Evolutionary conservation across 1,140 invertebrate genomes (phyloP).

Genomic region (Lineus longissimus): DNA sequence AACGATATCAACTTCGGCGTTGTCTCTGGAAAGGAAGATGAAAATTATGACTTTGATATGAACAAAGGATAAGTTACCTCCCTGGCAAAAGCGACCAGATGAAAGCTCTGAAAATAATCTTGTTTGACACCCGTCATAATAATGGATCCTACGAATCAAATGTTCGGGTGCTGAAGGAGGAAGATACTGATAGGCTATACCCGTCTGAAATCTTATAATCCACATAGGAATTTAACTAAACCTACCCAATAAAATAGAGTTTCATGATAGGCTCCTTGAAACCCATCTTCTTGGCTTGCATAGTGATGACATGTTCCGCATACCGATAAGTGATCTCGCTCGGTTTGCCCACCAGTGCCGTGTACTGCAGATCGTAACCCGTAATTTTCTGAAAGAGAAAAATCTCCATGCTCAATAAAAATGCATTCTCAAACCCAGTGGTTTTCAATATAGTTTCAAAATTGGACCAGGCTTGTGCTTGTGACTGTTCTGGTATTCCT

Average conservation of each 20-base stretch:
- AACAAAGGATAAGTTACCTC: too few species aligned
- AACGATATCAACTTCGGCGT: constrained; percentile 68
- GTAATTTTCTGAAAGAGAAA: constrained; percentile 48
- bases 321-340: constrained; percentile 53
- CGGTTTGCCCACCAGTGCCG: constrained; percentile 51
- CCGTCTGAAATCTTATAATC: constrained; percentile 10
- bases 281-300: constrained; percentile 43
- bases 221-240: not conserved
- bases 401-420: not conserved
- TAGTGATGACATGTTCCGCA: constrained; percentile 47
- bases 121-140: too few species aligned
- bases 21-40: constrained; percentile 59
- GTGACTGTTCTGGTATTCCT: too few species aligned
- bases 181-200: too few species aligned
- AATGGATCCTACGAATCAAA: too few species aligned
- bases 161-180: too few species aligned
- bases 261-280: constrained; percentile 36
- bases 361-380: constrained; percentile 47
- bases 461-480: too few species aligned
- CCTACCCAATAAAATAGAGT: constrained; percentile 53
- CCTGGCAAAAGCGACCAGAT: too few species aligned
- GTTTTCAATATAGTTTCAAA: too few species aligned
- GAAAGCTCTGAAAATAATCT: too few species aligned
- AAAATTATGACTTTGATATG: not conserved
- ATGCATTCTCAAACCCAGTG: too few species aligned